Evolutionary conservation across 2,797 vertebrate species (phyloP), one percentile per base, ranked within the genome.

Genomic region (Lithobates sylvaticus): DNA sequence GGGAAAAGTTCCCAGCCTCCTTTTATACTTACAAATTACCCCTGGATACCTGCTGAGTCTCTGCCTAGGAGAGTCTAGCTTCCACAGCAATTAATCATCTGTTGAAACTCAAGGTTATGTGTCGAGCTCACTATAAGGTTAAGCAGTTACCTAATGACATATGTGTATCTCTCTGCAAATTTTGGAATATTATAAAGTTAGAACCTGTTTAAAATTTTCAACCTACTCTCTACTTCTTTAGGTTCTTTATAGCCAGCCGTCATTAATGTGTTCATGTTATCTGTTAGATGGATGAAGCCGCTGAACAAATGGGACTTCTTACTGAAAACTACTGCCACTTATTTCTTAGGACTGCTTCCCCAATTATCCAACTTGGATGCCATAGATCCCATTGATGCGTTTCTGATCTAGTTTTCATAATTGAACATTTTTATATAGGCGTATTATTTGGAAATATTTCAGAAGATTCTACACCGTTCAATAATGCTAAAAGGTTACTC

Each of bases 11-110:
- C 70, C 70, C 80, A 65, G 70, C 80, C 80, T 82, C 70, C 70
- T 82, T 82, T 82, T 82, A 73, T 73, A 74, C 70, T 64, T 82
- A 82, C 80, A 82, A 82, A 82, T 82, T 74, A 82, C 79, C n/a
- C 47, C 50, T 42, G 18, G 34, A 81, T 73, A 81, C 80, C 80
- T 82, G 80, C 80, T 82, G 80, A 82, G 80, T 21, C 72, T 26
- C 50, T 74, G 70, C 80, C 80, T 72, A 81, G 50, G 72, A 74
- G 50, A 34, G 9, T 29, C 80, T 27, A 5, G 72, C n/a, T 74
- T 44, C 39, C 70, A 13, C 23, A 44, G 32, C 61, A 64, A 58
- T 82, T 81, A 58, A 82, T 65, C 72, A 74, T 64, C 69, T 73
- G 23, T 34, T 42, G 9, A 54, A 81, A 81, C 61, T 72, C 50